These are phyloP conservation scores for Torymus tubicola DNA, from an alignment of 2,888 invertebrate species.

Conservation along the genomic window DNA sequence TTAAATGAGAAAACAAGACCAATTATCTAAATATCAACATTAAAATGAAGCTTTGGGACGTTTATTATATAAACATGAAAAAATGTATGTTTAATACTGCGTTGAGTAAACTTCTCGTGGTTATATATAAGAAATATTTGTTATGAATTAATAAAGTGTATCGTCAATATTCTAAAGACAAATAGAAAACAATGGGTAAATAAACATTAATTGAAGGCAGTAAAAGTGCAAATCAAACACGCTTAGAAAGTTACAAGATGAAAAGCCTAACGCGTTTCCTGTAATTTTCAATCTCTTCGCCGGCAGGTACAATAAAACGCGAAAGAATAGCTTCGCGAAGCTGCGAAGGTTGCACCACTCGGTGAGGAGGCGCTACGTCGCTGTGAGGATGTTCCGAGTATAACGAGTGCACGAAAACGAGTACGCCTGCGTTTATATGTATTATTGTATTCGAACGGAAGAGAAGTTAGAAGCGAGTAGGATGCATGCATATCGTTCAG, in stretches of 20 bases:
- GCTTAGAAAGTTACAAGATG: not conserved
- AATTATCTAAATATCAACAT: too few species aligned
- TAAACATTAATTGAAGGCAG: not conserved
- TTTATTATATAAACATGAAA: too few species aligned
- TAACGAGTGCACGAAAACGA: constrained; percentile 1
- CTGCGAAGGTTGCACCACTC: not conserved
- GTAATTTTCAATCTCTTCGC: not conserved
- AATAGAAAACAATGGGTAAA: too few species aligned
- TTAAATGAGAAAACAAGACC: too few species aligned
- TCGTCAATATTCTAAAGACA: too few species aligned
- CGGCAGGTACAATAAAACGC: not conserved
- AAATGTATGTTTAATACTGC: too few species aligned
- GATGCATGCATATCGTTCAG: not conserved
- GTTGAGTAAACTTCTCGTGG: too few species aligned
- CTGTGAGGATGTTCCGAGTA: not conserved
- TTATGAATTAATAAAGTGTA: too few species aligned
- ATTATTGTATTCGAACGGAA: constrained; percentile 24
- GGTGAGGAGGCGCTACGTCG: too few species aligned
- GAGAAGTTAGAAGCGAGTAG: not conserved
- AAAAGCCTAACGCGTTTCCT: constrained; percentile 7
- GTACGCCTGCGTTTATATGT: not conserved
- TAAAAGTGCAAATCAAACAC: not conserved
- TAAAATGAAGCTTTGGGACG: too few species aligned
- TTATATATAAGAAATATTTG: too few species aligned
- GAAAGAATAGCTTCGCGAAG: not conserved